Base-by-base conservation (phyloP, 2,888 invertebrate species). In the Coelopa pilipes region DNA sequence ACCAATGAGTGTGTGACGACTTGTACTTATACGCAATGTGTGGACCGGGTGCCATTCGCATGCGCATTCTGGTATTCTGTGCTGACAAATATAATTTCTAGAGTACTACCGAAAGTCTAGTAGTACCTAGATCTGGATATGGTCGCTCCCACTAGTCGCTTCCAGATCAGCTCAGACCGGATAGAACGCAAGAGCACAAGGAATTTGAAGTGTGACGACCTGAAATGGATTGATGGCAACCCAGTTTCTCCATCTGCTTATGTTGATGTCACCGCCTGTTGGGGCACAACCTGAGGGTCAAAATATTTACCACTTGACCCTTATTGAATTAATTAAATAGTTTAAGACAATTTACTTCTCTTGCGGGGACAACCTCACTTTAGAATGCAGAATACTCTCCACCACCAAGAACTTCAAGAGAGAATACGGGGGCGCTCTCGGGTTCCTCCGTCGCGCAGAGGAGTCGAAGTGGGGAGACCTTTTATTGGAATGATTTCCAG, bases 261-360 rank as follows among this genome's bases (percentile, higher is more conserved):
- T 50, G 65, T 70, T 34, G 19, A 71, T 55, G 71, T 74, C 60
- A 19, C 76, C 62, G 60, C 34, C 63, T 70, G 72, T 74, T 75
- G 72, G 68, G 72, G 55, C 21, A 17, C 49, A 63, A 63, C 75
- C 75, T 75, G 85, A 86, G 85, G 87, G 87, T 87, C 87, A 87
- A 87, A 87, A 87, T 87, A 87, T 87, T 87, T 87, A 87, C 87
- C 87, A 87, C 87, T 87, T 87, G 87, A 87, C 87, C 87, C 87
- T 47, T 81, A 85, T 85, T 88, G 87, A 87, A 87, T 87, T 85
- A 87, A 88, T 87, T 86, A 87, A 85, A 85, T 83, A 84, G 87
- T 87, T 86, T 81, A 84, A 85, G 85, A 84, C 85, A 85, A 84
- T 81, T 81, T 80, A 81, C 77, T 74, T 82, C 82, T 84, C 82